Evolutionary conservation across 2,113 vertebrate species (phyloP), one percentile per base, ranked within the genome.

Genomic region (Xyrauchen texanus): DNA sequence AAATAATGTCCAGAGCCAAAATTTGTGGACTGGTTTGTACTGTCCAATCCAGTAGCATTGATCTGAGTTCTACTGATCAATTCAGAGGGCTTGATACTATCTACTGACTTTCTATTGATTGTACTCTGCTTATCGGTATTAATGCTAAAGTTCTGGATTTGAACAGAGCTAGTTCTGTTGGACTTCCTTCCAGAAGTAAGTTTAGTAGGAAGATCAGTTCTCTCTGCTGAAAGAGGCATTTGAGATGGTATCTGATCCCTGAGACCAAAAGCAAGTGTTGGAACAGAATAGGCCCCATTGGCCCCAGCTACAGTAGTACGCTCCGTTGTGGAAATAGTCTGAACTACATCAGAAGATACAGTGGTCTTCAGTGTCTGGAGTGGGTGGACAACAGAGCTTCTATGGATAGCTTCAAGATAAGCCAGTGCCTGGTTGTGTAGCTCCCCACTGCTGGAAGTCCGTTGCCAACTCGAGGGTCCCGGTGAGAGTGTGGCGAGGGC

Each of bases 361-460:
- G 60, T 63, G 16, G 46, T 74, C 71, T 49, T 49, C 44, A 10
- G 71, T 74, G 58, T 74, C 57, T 76, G 73, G 13, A 64, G 61
- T 52, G 47, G 21, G 46, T 53, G 8, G 60, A 84, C 12, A 6
- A 12, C 10, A 61, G n/a, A 13, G 8, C 52, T 55, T 49, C 44
- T 52, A 52, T 3, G 46, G 81, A 10, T 65, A 81, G n/a, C 58
- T 74, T 74, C 82, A 79, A 55, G 68, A 77, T 34, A 63, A 75
- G 71, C 75, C 51, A 63, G 16, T 11, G 21, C 13, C 6, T 52
- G 11, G 87, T 77, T 65, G 58, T 85, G 16, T 68, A 87, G 85
- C 11, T 87, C 88, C 53, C 88, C 88, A 4, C 89, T 88, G 21
- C 84, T 87, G 76, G 90, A 92, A 61, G 85, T 88, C 47, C 90